Evolutionary conservation across 2,113 vertebrate genomes (phyloP), one percentile per base, ranked within the genome.

Genomic region (Marmota monax): DNA sequence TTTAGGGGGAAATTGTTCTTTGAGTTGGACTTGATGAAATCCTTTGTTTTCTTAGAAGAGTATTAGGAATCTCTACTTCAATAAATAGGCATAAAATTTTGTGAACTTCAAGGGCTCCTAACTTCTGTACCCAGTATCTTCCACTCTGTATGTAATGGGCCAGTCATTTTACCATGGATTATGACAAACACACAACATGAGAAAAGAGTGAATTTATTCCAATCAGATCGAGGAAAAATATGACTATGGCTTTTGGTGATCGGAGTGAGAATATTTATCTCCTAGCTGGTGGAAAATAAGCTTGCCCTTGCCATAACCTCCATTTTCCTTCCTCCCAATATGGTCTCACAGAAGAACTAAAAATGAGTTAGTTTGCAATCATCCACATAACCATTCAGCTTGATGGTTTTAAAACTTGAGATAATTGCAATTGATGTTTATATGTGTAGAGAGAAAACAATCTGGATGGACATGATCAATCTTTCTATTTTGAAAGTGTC

Each of bases 151-250:
- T 89, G 29, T 69, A 94, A 83, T 76, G 48, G 17, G 14, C 27
- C 48, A 86, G 23, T 42, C 27, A 72, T 92, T 97, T 93, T 8
- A 79, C 13, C 29, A 20, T 32, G 29, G 11, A 4, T 45, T 80
- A 22, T 48, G 42, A 90, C 53, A 92, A 95, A 93, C 25, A 61
- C 34, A 87, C 42, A 27, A 56, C 6, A 4, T 90, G 69, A 25
- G 37, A 88, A 90, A 88, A 88, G 20, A n/a, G 16, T 61, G 8
- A 34, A 76, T 90, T 72, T 63, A 74, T 87, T 96, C 9, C 42
- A 84, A 16, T 85, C 34, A 74, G 23, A 92, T 76, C 14, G 39
- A 77, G 23, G 7, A 67, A 89, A 96, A 92, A 87, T 63, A 93
- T 53, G 56, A 58, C 87, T 78, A 25, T 69, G 20, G 20, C 22